phyloP scores from a whole-genome alignment of 2,797 vertebrate genomes.

The Phaenicophaeus curvirostris region DNA sequence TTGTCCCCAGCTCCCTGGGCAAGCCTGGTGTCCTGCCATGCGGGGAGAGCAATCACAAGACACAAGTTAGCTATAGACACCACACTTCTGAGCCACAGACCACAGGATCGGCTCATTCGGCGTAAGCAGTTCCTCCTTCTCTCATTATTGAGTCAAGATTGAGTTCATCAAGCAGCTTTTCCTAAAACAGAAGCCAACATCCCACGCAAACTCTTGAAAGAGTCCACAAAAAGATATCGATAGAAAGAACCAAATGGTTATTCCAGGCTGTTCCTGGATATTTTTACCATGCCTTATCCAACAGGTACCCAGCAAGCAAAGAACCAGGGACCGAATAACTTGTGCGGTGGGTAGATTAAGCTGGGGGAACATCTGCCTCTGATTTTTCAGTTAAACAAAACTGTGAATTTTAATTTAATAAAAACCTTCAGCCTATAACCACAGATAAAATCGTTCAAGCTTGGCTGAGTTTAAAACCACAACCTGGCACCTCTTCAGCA shows the following conservation, averaged over 20 bases:
- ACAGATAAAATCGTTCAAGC: constrained; percentile 44
- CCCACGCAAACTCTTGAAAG: not conserved
- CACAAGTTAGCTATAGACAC: not conserved
- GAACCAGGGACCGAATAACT: not conserved
- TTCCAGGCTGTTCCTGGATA: not conserved
- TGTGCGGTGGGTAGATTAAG: not conserved
- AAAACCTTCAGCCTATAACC: constrained; percentile 18
- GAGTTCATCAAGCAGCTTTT: not conserved
- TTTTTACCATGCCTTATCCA: not conserved
- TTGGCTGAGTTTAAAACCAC: constrained; percentile 27
- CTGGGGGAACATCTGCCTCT: not conserved
- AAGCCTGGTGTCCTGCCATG: not conserved
- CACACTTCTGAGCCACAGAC: not conserved
- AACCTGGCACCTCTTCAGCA: constrained; percentile 32
- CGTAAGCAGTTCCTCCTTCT: not conserved
- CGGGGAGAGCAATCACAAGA: not conserved
- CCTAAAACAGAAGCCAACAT: not conserved
- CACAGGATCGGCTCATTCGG: not conserved
- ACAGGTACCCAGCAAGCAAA: not conserved
- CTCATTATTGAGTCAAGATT: not conserved
- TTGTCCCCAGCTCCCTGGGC: not conserved
- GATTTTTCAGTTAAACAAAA: constrained; percentile 11
- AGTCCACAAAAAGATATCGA: not conserved
- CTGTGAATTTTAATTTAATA: constrained; percentile 48
- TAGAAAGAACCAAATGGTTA: not conserved